Evolutionary conservation across 2,113 vertebrate species (phyloP).

Genomic region (Plestiodon gilberti): DNA sequence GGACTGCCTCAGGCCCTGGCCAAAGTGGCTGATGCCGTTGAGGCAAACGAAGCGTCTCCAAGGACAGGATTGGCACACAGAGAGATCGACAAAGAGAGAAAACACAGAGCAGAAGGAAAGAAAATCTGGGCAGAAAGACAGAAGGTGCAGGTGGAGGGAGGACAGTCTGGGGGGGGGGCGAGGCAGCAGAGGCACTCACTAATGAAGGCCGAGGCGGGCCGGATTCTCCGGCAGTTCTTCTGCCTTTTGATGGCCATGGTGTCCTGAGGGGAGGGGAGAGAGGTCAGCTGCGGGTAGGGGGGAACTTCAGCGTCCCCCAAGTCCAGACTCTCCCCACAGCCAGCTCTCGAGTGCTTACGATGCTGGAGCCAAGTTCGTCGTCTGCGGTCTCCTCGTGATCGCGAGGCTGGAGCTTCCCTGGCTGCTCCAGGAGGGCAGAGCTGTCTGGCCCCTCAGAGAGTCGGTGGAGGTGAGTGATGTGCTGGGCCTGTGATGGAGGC

Average conservation of each 20-base stretch:
- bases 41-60: too few species aligned
- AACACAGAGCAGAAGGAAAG: too few species aligned
- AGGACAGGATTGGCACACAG: too few species aligned
- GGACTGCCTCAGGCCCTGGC: too few species aligned
- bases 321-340: not conserved
- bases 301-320: too few species aligned
- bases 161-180: too few species aligned
- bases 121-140: too few species aligned
- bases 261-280: conserved; percentile 73
- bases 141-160: not conserved
- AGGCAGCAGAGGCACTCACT: conserved; percentile 87
- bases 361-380: conserved; percentile 70
- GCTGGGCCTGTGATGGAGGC: conserved; percentile 51
- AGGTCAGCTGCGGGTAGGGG: too few species aligned
- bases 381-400: conserved; percentile 67
- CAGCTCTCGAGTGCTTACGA: conserved; percentile 43
- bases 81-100: not conserved
- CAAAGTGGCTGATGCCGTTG: not conserved
- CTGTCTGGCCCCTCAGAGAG: conserved; percentile 57
- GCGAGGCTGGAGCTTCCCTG: conserved; percentile 52
- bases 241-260: conserved; percentile 91
- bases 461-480: conserved; percentile 65
- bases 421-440: conserved; percentile 24
- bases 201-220: conserved; percentile 88
- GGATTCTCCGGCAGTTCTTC: conserved; percentile 86